Conservation (phyloP, 2,888 invertebrate species). For the Archips xylosteana region DNA sequence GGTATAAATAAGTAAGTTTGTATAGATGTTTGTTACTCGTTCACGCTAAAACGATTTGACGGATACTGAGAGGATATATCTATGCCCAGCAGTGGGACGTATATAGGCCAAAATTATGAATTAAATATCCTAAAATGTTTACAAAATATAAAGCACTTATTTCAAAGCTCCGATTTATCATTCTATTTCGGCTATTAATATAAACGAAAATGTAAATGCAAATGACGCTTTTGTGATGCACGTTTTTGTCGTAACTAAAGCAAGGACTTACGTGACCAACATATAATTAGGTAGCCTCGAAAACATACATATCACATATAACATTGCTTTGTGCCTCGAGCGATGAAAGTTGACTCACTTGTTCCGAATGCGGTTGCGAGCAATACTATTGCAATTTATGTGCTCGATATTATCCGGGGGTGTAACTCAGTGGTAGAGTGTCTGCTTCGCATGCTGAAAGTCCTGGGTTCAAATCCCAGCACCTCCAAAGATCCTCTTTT, state of each 20-base stretch:
- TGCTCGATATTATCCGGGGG: constrained; percentile 57
- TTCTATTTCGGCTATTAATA: background rate
- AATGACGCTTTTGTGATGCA: background rate
- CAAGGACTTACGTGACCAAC: background rate
- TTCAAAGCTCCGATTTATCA: no score
- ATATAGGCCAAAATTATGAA: no score
- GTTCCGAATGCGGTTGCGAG: background rate
- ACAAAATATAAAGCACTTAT: no score
- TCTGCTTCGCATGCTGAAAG: constrained; percentile 89
- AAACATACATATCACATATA: no score
- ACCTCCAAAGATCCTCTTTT: constrained; percentile 72
- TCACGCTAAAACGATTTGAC: no score
- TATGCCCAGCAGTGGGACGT: no score
- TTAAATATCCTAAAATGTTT: no score
- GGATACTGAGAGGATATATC: no score
- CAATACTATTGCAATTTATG: constrained; percentile 6
- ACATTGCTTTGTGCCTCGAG: background rate
- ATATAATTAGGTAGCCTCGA: background rate
- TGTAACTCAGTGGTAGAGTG: constrained; percentile 86
- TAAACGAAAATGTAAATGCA: background rate
- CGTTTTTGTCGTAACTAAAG: background rate
- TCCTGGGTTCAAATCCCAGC: constrained; percentile 89
- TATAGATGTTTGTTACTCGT: no score
- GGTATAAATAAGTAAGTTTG: no score
- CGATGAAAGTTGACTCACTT: constrained; percentile 33